These are phyloP conservation scores for Drosophila koepferae DNA, from an alignment of 2,888 invertebrate genomes.

Conservation along the genomic window DNA sequence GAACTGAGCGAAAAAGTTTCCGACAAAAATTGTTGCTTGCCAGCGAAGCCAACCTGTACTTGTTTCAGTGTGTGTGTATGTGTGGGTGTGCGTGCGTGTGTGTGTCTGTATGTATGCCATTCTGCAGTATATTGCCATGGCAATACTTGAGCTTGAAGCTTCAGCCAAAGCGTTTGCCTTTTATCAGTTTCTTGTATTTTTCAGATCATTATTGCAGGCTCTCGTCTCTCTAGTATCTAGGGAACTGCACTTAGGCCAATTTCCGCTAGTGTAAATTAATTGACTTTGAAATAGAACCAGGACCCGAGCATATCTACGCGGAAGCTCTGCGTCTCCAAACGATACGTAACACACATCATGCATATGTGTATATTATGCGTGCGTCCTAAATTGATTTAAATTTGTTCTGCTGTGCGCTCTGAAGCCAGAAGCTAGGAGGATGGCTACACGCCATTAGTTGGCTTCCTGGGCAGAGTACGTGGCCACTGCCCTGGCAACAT, in stretches of 20 bases:
- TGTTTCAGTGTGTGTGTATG: slow-evolving; percentile 12
- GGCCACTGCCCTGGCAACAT: slow-evolving; percentile 42
- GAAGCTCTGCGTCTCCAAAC: slow-evolving; percentile 58
- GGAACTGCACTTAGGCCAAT: slow-evolving; percentile 43
- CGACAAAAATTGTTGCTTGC: slow-evolving; percentile 56
- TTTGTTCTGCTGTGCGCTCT: slow-evolving; percentile 19
- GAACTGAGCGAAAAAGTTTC: slow-evolving; percentile 66
- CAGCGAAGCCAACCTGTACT: slow-evolving; percentile 49
- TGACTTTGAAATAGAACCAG: slow-evolving; percentile 49
- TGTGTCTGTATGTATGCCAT: slow-evolving; percentile 11
- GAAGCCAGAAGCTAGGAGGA: slow-evolving; percentile 13
- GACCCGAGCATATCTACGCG: slow-evolving; percentile 14
- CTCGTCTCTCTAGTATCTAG: background rate
- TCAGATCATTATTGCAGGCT: slow-evolving; percentile 27
- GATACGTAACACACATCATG: slow-evolving; percentile 9
- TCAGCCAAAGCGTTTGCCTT: slow-evolving; percentile 21
- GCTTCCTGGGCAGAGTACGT: slow-evolving; percentile 44
- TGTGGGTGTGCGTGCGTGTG: slow-evolving; percentile 1
- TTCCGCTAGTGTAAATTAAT: slow-evolving; percentile 66
- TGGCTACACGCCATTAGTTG: slow-evolving; percentile 41
- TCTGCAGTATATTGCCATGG: slow-evolving; percentile 36
- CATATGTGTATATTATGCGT: slow-evolving; percentile 21
- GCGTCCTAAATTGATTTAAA: slow-evolving; percentile 66
- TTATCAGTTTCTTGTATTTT: slow-evolving; percentile 39
- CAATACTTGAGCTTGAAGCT: slow-evolving; percentile 33